phyloP scores from a whole-genome alignment of 1,140 invertebrate genomes.

The Bombus balteatus region DNA sequence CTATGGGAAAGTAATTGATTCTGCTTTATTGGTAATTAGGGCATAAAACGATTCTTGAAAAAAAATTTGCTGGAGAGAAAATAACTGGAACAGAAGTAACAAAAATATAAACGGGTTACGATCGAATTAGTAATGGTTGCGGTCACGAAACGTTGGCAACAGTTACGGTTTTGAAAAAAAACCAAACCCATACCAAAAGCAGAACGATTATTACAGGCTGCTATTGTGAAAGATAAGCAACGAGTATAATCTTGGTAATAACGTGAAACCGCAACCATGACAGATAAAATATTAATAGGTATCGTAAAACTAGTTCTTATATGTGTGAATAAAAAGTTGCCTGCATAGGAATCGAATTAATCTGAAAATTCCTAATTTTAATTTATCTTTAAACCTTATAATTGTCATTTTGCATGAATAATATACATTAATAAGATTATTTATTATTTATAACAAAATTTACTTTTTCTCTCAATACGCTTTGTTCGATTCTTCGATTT shows the following conservation, averaged over 20 bases:
- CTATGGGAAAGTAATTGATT: background rate
- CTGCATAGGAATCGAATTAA: background rate
- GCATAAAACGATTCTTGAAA: background rate
- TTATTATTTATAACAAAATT: too few relatives aligned
- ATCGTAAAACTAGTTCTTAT: background rate
- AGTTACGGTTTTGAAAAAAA: background rate
- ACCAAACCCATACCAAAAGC: background rate
- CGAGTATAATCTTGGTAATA: background rate
- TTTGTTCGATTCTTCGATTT: too few relatives aligned
- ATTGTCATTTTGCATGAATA: too few relatives aligned
- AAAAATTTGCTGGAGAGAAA: background rate
- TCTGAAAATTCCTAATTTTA: too few relatives aligned
- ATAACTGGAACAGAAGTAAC: background rate
- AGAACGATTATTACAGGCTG: background rate
- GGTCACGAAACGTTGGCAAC: conserved; percentile 7
- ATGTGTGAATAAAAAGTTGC: too few relatives aligned
- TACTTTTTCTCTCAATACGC: too few relatives aligned
- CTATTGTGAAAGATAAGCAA: conserved; percentile 2
- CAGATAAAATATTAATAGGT: background rate
- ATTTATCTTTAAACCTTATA: too few relatives aligned
- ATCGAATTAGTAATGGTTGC: conserved; percentile 1
- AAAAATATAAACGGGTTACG: background rate
- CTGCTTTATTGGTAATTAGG: background rate
- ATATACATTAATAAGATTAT: too few relatives aligned
- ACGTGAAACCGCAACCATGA: background rate